A percentile compares a stretch with the other conserved stretches of the same genome.
Conservation (phyloP, 1,140 invertebrate genomes). For the Condylostylus longicornis region DNA sequence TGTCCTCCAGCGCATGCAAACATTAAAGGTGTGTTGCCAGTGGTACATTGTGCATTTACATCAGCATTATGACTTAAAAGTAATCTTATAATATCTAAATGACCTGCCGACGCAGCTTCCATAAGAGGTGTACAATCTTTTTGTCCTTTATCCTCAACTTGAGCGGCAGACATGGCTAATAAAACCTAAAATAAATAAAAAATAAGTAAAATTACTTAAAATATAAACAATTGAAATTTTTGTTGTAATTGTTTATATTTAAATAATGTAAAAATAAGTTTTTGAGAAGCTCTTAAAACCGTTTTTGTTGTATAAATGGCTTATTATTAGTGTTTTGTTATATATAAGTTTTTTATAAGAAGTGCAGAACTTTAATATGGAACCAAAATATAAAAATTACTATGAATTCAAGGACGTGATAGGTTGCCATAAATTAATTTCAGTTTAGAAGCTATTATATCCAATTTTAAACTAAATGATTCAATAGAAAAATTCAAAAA, state of each 20-base stretch:
- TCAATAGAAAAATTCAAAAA: no score
- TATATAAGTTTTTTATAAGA: no score
- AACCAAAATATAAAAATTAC: no score
- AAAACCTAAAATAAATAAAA: conserved; percentile 49
- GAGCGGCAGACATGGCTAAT: conserved; percentile 90
- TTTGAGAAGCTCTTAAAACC: neutral
- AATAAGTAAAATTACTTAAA: no score
- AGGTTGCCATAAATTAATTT: no score
- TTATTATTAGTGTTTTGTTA: neutral
- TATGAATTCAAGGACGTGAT: no score
- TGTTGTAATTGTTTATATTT: no score
- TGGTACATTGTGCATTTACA: conserved; percentile 90
- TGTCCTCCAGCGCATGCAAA: conserved; percentile 95
- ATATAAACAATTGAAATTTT: no score
- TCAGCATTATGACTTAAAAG: conserved; percentile 84
- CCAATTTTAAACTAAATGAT: no score
- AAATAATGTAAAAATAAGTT: no score
- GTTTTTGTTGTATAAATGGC: neutral
- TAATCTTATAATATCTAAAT: conserved; percentile 85
- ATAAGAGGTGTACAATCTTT: conserved; percentile 94
- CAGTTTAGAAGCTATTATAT: no score
- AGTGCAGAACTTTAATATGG: no score
- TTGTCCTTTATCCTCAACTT: conserved; percentile 83
- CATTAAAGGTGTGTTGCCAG: conserved; percentile 94
- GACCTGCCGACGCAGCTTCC: conserved; percentile 90